Percentiles rank a stretch among this genome's conserved stretches.
These are phyloP conservation scores for Diplosoma virens DNA, from an alignment of 23 tunicate species.

Conservation along the genomic window DNA sequence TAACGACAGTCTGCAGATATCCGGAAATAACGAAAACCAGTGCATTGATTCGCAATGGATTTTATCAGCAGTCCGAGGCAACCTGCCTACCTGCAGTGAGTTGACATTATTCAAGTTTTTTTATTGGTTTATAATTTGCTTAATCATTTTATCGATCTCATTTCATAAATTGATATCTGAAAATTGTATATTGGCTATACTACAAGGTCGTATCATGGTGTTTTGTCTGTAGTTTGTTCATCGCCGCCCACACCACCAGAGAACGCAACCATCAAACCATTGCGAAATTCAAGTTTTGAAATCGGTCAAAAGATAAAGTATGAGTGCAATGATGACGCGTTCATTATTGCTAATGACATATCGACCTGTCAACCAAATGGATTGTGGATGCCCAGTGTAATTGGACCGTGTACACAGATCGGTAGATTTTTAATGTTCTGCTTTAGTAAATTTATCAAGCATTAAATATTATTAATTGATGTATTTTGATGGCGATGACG, in stretches of 20 bases:
- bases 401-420: not conserved
- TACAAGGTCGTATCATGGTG: no score
- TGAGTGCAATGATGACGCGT: not conserved
- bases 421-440: no score
- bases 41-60: not conserved
- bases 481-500: no score
- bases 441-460: no score
- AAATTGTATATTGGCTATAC: no score
- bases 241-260: not conserved
- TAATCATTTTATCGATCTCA: no score
- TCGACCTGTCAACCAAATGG: not conserved
- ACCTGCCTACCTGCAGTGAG: not conserved
- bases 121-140: no score
- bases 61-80: not conserved
- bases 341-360: not conserved
- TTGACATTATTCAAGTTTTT: no score
- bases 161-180: no score
- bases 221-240: not conserved
- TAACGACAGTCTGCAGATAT: not conserved
- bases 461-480: no score
- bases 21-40: not conserved
- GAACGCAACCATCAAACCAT: not conserved
- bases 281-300: not conserved
- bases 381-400: not conserved
- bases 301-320: not conserved